These are phyloP conservation scores for Phoenoteleia sp. DNA, from an alignment of 2,888 invertebrate genomes.

Conservation along the genomic window DNA sequence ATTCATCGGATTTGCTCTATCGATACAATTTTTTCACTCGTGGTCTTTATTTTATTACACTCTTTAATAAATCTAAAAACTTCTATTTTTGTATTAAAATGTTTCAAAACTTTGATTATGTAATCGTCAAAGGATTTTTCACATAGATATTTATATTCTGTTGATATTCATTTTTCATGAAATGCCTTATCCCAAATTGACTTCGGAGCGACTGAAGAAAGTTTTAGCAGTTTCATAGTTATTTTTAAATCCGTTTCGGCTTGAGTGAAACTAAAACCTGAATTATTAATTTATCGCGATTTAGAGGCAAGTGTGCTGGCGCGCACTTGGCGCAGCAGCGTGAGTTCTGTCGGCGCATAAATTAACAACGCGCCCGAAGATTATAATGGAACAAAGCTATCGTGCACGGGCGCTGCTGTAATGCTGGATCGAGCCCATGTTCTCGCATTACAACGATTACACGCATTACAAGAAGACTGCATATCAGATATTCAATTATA, in stretches of 20 bases:
- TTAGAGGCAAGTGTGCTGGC: slow-evolving; percentile 42
- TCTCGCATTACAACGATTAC: slow-evolving; percentile 67
- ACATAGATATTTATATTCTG: too few species aligned
- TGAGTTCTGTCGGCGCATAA: slow-evolving; percentile 67
- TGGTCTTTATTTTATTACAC: slow-evolving; percentile 5
- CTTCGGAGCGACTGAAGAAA: too few species aligned
- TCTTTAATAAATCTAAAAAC: slow-evolving; percentile 30
- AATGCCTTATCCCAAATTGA: too few species aligned
- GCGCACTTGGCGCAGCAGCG: slow-evolving; percentile 49
- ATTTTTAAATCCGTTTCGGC: slow-evolving; percentile 53
- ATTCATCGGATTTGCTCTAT: background rate
- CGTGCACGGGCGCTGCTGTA: slow-evolving; percentile 55
- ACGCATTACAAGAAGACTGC: slow-evolving; percentile 57
- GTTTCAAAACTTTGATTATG: too few species aligned
- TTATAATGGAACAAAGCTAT: slow-evolving; percentile 71
- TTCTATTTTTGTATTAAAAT: too few species aligned
- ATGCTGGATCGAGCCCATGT: slow-evolving; percentile 59
- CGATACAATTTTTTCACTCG: background rate
- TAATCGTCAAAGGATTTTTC: too few species aligned
- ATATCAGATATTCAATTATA: slow-evolving; percentile 68
- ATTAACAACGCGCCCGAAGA: slow-evolving; percentile 64
- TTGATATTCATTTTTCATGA: too few species aligned
- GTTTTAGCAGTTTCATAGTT: slow-evolving; percentile 4
- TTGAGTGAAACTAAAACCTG: slow-evolving; percentile 36
- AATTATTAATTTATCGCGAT: slow-evolving; percentile 69